Evolutionary conservation across 2,888 invertebrate genomes (phyloP).

Genomic region (Merodon equestris): DNA sequence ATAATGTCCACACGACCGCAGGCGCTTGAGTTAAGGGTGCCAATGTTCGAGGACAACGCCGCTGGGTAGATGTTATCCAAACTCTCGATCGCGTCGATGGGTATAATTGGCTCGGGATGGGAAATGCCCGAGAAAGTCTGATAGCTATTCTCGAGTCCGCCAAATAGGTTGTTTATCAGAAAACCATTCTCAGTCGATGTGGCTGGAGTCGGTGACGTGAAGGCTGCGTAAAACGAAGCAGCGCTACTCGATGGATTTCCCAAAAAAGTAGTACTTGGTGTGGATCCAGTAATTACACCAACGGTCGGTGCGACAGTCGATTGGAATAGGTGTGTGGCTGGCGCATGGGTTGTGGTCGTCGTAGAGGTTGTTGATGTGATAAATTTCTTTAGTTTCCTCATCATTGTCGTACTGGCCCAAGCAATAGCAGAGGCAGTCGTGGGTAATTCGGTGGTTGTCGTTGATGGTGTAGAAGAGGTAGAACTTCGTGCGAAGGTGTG

Average conservation of each 20-base stretch:
- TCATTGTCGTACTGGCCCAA: conserved; percentile 78
- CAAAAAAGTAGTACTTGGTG: conserved; percentile 56
- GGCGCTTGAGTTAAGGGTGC: conserved; percentile 80
- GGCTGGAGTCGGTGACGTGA: conserved; percentile 73
- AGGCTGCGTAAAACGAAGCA: conserved; percentile 73
- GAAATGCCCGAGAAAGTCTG: conserved; percentile 77
- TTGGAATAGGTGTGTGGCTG: conserved; percentile 68
- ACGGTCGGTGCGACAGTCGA: conserved; percentile 72
- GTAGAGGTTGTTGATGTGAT: conserved; percentile 76
- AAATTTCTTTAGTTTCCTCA: conserved; percentile 78
- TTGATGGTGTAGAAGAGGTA: conserved; percentile 70
- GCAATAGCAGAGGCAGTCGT: conserved; percentile 76
- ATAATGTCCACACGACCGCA: conserved; percentile 93
- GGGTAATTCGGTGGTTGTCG: conserved; percentile 75
- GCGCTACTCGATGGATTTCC: conserved; percentile 53
- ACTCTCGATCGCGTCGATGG: conserved; percentile 80
- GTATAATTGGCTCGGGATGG: conserved; percentile 75
- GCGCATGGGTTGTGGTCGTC: conserved; percentile 73
- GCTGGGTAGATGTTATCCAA: conserved; percentile 82
- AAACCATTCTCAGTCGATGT: conserved; percentile 74
- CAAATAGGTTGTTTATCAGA: conserved; percentile 77
- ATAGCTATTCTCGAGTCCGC: conserved; percentile 77
- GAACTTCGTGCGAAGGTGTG: conserved; percentile 75
- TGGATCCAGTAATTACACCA: conserved; percentile 67
- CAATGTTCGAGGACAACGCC: conserved; percentile 80